A percentile compares a stretch with the other conserved stretches of the same genome.
phyloP scores from a whole-genome alignment of 2,888 invertebrate genomes.

The Lordiphosa andalusiaca region DNA sequence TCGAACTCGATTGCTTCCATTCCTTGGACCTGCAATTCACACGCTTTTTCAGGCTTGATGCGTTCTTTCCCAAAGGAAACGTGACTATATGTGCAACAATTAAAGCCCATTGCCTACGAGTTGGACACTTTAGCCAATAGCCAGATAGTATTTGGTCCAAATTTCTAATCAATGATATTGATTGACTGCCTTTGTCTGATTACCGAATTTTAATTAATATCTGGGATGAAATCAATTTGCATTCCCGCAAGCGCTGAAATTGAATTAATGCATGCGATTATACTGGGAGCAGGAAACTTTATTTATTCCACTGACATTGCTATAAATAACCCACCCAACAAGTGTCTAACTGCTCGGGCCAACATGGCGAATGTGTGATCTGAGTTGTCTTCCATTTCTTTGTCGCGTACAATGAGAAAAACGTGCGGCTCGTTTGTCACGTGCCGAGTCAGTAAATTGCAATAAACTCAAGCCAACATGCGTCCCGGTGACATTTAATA shows the following conservation, averaged over 20 bases:
- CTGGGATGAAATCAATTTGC: slow-evolving; percentile 36
- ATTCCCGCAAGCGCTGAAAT: slow-evolving; percentile 24
- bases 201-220: slow-evolving; percentile 37
- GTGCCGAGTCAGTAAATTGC: slow-evolving; percentile 75
- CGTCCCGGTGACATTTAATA: slow-evolving; percentile 59
- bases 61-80: slow-evolving; percentile 19
- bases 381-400: slow-evolving; percentile 22
- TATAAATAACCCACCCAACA: slow-evolving; percentile 40
- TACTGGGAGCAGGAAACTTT: slow-evolving; percentile 20
- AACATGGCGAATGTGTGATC: slow-evolving; percentile 48
- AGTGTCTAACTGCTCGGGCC: slow-evolving; percentile 21
- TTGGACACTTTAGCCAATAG: slow-evolving; percentile 6
- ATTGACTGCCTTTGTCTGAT: slow-evolving; percentile 10
- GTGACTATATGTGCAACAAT: slow-evolving; percentile 36
- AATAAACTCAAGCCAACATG: slow-evolving; percentile 70
- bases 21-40: slow-evolving; percentile 18
- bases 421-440: slow-evolving; percentile 75
- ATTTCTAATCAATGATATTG: too few species aligned
- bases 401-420: slow-evolving; percentile 52
- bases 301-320: slow-evolving; percentile 20
- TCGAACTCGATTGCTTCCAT: slow-evolving; percentile 14
- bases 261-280: slow-evolving; percentile 46
- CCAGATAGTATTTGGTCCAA: too few species aligned
- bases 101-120: slow-evolving; percentile 27
- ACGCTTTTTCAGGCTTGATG: slow-evolving; percentile 22